Evolutionary conservation across 2,888 invertebrate species (phyloP).

Genomic region (Tetranychus truncatus): DNA sequence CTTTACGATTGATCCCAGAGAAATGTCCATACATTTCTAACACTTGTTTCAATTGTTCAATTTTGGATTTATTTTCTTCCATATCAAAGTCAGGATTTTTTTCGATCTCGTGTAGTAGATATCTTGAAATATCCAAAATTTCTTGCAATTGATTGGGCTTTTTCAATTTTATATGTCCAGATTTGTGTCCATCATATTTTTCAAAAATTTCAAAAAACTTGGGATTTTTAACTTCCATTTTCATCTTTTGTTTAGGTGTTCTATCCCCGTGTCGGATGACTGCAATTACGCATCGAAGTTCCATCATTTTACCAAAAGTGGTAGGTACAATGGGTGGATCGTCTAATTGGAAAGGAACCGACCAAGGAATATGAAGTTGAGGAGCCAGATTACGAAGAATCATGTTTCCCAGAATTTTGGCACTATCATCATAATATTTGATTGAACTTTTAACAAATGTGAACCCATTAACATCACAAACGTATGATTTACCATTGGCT

Average conservation of each 20-base stretch:
- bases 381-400: slow-evolving; percentile 83
- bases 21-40: slow-evolving; percentile 99
- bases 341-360: slow-evolving; percentile 85
- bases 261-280: slow-evolving; percentile 94
- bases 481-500: slow-evolving; percentile 95
- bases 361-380: slow-evolving; percentile 89
- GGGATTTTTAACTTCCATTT: slow-evolving; percentile 89
- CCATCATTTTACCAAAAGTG: slow-evolving; percentile 94
- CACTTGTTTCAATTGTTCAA: slow-evolving; percentile 91
- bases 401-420: slow-evolving; percentile 94
- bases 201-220: slow-evolving; percentile 98
- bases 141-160: slow-evolving; percentile 87
- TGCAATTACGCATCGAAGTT: slow-evolving; percentile 79
- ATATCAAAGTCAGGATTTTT: slow-evolving; percentile 68
- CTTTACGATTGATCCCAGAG: slow-evolving; percentile 97
- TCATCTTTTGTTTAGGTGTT: slow-evolving; percentile 99
- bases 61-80: slow-evolving; percentile 86
- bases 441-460: slow-evolving; percentile 99
- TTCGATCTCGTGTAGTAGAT: slow-evolving; percentile 55
- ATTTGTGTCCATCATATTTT: slow-evolving; percentile 84
- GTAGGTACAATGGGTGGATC: slow-evolving; percentile 98
- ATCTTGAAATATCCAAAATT: slow-evolving; percentile 86
- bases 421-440: slow-evolving; percentile 99
- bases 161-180: slow-evolving; percentile 90
- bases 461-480: slow-evolving; percentile 99